Evolutionary conservation across 2,888 invertebrate species (phyloP).

Genomic region (Rhabditoides inermis): DNA sequence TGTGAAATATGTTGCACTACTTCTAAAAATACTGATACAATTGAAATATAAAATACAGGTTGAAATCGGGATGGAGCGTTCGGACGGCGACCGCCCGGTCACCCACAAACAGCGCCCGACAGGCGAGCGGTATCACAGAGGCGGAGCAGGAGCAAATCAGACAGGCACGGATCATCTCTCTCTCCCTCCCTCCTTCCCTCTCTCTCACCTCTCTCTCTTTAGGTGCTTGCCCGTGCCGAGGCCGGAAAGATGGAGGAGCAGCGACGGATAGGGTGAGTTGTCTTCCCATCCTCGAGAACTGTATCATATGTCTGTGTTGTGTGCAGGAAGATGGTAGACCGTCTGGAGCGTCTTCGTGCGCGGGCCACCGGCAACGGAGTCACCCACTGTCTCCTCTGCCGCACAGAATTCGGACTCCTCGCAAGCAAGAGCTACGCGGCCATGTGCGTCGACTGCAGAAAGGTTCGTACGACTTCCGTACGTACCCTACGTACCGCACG

Average conservation of each 20-base stretch:
- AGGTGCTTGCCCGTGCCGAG: constrained; percentile 71
- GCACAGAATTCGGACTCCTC: constrained; percentile 58
- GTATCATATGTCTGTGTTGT: no score
- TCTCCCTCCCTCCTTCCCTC: not conserved
- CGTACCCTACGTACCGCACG: constrained; percentile 1
- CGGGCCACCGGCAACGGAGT: constrained; percentile 62
- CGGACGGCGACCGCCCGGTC: constrained; percentile 47
- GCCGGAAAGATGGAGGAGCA: constrained; percentile 68
- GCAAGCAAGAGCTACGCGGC: constrained; percentile 64
- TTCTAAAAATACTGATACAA: no score
- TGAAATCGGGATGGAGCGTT: constrained; percentile 51
- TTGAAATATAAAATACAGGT: no score
- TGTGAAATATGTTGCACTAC: no score
- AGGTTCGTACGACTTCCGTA: constrained; percentile 50
- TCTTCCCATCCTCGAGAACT: not conserved
- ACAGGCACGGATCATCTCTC: constrained; percentile 1
- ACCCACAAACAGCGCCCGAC: constrained; percentile 40
- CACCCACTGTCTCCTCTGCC: constrained; percentile 67
- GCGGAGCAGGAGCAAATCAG: constrained; percentile 48
- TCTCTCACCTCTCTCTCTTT: not conserved
- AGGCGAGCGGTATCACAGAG: constrained; percentile 29
- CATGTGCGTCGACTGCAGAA: constrained; percentile 64
- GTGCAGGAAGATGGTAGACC: constrained; percentile 71
- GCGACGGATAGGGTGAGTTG: constrained; percentile 65
- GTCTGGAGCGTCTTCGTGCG: constrained; percentile 72